Evolutionary conservation across 1,140 invertebrate species (phyloP).

Genomic region (Drosophila sucinea): DNA sequence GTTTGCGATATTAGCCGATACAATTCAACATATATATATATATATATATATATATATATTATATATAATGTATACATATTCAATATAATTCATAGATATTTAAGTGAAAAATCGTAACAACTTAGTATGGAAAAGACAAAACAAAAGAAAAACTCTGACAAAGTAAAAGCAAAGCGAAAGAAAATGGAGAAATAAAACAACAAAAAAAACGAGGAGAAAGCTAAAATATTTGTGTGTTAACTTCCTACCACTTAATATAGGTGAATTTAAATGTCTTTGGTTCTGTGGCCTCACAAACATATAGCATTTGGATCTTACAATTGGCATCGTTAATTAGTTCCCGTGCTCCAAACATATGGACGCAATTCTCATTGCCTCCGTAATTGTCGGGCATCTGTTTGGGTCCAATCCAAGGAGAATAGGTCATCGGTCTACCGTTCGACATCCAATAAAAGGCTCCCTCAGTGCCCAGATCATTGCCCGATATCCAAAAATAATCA

Average conservation of each 20-base stretch:
- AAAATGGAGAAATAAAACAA: conserved; percentile 24
- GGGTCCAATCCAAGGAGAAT: conserved; percentile 59
- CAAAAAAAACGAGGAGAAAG: conserved; percentile 15
- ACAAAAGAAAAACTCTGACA: conserved; percentile 25
- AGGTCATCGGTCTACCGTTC: conserved; percentile 63
- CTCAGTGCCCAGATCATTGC: conserved; percentile 68
- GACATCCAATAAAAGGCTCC: conserved; percentile 70
- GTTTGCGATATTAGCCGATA: conserved; percentile 48
- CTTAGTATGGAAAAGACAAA: conserved; percentile 39
- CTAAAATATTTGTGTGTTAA: not conserved
- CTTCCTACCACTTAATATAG: conserved; percentile 64
- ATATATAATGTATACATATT: conserved; percentile 48
- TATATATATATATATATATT: conserved; percentile 27
- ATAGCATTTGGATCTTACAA: conserved; percentile 70
- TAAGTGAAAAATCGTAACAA: conserved; percentile 71
- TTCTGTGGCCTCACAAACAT: conserved; percentile 65
- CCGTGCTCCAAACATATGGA: conserved; percentile 68
- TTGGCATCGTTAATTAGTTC: conserved; percentile 72
- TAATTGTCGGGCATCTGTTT: conserved; percentile 75
- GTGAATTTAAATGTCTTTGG: conserved; percentile 72
- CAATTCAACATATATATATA: conserved; percentile 8
- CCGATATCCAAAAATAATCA: conserved; percentile 70
- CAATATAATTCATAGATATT: conserved; percentile 52
- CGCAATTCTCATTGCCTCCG: conserved; percentile 71
- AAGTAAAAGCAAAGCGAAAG: conserved; percentile 44